Evolutionary conservation across 2,888 invertebrate genomes (phyloP), one percentile per base, ranked within the genome.

Genomic region (Eretmocerus hayati): DNA sequence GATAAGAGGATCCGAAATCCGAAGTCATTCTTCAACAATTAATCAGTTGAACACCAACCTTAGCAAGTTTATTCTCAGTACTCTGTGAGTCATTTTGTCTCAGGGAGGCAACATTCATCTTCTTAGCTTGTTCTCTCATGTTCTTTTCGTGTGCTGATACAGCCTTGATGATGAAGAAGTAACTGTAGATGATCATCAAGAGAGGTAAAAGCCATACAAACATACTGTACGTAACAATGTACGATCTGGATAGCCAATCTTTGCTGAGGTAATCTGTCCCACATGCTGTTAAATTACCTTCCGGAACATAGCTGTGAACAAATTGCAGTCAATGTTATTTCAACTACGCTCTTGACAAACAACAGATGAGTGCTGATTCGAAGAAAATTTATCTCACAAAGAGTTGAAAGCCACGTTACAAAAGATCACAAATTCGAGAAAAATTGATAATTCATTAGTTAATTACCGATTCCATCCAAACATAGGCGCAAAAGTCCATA

Each of bases 201-300:
- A 93, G 78, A 44, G 90, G 90, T 57, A 77, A 23, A 67, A 83
- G 85, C 74, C 89, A 91, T 37, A 84, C 84, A 66, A 85, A 88
- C 52, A 84, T 68, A n/a, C 84, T 81, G 72, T 90, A 90, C 55
- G 83, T 74, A 40, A 89, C 72, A 63, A 90, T 83, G 75, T 91
- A 91, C 63, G 87, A 85, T 58, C 83, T 78, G 72, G 85, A 86
- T 56, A 83, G 62, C 81, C 83, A 83, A 55, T 84, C 83, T 72
- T 84, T 83, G 71, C 72, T 79, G 59, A 91, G 76, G 68, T 90
- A 91, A 71, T 90, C 90, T 46, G 91, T 91, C 48, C 92, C 91
- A 66, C 93, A 93, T 30, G 90, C 89, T 37, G 91, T 91, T 84
- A 92, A 85, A 74, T 92, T 91, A 52, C 92, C 93, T 74, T 93